A percentile compares a stretch with the other conserved stretches of the same genome.
Evolutionary conservation across 1,140 invertebrate genomes (phyloP).

Genomic region (Tetramorium alpestre): DNA sequence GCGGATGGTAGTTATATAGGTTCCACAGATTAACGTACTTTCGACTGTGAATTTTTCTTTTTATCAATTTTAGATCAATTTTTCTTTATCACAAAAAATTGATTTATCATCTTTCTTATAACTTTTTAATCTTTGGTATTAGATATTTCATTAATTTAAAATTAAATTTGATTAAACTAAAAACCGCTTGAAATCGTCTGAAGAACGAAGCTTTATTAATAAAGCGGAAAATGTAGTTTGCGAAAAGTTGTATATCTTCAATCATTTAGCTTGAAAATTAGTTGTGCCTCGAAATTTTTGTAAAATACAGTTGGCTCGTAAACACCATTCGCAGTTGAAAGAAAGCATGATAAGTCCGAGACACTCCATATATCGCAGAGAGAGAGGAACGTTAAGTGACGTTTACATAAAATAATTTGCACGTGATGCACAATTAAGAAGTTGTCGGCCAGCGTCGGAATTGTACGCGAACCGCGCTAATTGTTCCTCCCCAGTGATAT

Average conservation of each 20-base stretch:
- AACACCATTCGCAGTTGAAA: not conserved
- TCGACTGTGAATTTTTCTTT: not conserved
- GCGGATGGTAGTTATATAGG: not conserved
- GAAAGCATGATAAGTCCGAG: not conserved
- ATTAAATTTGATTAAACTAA: constrained; percentile 3
- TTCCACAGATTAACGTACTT: not conserved
- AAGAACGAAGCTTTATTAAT: not conserved
- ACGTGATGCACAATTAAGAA: constrained; percentile 44
- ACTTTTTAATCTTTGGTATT: constrained; percentile 9
- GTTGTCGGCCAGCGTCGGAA: not conserved
- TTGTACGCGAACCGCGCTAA: constrained; percentile 21
- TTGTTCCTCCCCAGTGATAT: constrained; percentile 46
- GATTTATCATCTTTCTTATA: not conserved
- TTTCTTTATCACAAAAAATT: not conserved
- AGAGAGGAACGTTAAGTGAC: not conserved
- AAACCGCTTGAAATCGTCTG: not conserved
- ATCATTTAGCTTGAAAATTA: not conserved
- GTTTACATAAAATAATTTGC: constrained; percentile 31
- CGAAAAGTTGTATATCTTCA: not conserved
- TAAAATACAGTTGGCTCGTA: not conserved
- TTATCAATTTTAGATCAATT: constrained; percentile 10
- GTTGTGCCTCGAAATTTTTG: not conserved
- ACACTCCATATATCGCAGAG: not conserved
- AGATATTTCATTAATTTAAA: constrained; percentile 3
- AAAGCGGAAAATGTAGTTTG: not conserved